phyloP scores from a whole-genome alignment of 2,797 vertebrate species.

The Chlorospingus semifuscus region DNA sequence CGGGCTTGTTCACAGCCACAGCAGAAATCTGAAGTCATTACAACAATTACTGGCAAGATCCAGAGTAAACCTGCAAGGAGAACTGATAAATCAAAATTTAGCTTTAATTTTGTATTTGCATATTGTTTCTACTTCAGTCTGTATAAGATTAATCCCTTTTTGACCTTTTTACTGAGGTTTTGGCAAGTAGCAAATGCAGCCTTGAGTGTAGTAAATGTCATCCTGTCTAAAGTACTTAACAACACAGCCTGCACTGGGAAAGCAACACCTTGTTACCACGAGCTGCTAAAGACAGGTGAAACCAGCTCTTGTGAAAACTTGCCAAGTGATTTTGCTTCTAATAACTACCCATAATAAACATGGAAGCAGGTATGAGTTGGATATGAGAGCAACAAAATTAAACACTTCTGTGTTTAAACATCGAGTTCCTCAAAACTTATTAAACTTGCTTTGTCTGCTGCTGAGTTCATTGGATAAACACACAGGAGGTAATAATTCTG shows the following conservation, averaged over 20 bases:
- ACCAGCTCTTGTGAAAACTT: neutral
- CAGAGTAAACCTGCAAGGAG: neutral
- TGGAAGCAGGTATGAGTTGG: neutral
- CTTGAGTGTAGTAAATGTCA: neutral
- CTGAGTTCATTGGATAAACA: neutral
- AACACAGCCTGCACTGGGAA: neutral
- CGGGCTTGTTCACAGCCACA: neutral
- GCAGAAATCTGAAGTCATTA: neutral
- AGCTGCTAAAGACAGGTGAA: conserved; percentile 20
- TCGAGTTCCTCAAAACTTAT: neutral
- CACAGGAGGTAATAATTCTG: neutral
- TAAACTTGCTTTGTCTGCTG: neutral
- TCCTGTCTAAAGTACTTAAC: conserved; percentile 11
- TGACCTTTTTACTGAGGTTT: conserved; percentile 23
- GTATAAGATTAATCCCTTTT: neutral
- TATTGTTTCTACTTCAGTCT: neutral
- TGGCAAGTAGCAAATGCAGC: neutral
- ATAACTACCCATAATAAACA: neutral
- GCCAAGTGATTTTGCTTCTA: neutral
- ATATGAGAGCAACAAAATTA: neutral
- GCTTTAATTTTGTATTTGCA: neutral
- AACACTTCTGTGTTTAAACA: neutral
- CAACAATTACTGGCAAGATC: neutral
- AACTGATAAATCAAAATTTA: neutral
- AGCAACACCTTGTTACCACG: conserved; percentile 1